Percentiles rank a stretch among this genome's conserved stretches.
These are phyloP conservation scores for Vireo altiloquus DNA, from an alignment of 2,113 vertebrate species.

Conservation along the genomic window DNA sequence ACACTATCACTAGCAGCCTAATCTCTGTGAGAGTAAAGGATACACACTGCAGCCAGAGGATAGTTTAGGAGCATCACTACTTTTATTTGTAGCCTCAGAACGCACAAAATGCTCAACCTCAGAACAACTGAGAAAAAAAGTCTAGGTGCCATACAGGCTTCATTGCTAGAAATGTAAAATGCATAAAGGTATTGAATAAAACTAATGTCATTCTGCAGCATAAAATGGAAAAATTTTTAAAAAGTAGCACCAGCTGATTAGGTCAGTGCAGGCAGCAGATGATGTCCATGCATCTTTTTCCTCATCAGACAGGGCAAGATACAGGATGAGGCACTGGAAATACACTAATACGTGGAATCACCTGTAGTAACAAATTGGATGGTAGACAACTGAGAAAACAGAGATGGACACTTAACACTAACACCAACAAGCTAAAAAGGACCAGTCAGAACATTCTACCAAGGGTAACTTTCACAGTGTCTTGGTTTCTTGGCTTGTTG, in stretches of 20 bases:
- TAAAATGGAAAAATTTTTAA: not conserved
- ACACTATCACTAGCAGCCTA: not conserved
- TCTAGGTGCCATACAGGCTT: not conserved
- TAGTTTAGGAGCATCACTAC: not conserved
- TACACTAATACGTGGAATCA: not conserved
- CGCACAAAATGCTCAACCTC: rapidly evolving
- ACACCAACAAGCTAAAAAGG: not conserved
- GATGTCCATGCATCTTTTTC: not conserved
- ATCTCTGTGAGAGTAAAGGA: not conserved
- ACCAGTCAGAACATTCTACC: not conserved
- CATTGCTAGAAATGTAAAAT: not conserved
- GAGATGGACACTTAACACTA: not conserved
- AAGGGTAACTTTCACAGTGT: not conserved
- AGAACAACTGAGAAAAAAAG: not conserved
- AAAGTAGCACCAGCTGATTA: not conserved
- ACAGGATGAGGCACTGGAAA: not conserved
- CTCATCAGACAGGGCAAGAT: not conserved
- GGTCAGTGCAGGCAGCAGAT: not conserved
- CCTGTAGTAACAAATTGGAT: not conserved
- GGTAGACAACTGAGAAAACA: not conserved
- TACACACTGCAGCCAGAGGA: not conserved
- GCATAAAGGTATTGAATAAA: not conserved
- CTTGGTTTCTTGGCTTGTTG: not conserved
- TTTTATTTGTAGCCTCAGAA: not conserved
- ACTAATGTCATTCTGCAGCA: not conserved